Evolutionary conservation across 2,797 vertebrate genomes (phyloP).

Genomic region (Xyrichtys novacula): DNA sequence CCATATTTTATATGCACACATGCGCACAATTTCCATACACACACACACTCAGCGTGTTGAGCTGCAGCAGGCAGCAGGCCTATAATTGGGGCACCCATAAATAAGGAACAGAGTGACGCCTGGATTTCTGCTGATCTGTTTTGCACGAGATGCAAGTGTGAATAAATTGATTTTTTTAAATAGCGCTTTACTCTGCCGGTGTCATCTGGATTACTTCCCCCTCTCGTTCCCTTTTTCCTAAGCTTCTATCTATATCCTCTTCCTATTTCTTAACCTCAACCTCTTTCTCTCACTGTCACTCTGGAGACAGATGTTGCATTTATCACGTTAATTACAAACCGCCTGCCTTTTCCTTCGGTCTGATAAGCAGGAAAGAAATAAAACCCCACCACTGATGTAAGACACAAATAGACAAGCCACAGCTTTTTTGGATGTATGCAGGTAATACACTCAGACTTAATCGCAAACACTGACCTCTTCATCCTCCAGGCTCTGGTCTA

Average conservation of each 20-base stretch:
- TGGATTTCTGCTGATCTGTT: conserved; percentile 67
- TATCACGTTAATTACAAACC: conserved; percentile 70
- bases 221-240: conserved; percentile 18
- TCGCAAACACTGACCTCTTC: background rate
- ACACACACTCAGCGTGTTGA: conserved; percentile 16
- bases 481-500: conserved; percentile 3
- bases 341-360: conserved; percentile 35
- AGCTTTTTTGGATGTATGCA: background rate
- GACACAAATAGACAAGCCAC: conserved; percentile 3
- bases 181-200: conserved; percentile 26
- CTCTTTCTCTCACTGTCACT: conserved; percentile 32
- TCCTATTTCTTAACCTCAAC: conserved; percentile 19
- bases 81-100: conserved; percentile 70
- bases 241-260: conserved; percentile 37
- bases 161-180: conserved; percentile 62
- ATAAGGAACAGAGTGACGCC: conserved; percentile 58
- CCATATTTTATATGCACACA: conserved; percentile 51
- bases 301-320: conserved; percentile 66
- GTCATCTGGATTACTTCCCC: conserved; percentile 30
- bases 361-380: conserved; percentile 35
- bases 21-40: conserved; percentile 53
- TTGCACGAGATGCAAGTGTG: conserved; percentile 40
- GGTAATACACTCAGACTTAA: background rate
- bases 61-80: conserved; percentile 51
- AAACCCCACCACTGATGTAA: conserved; percentile 2